These are phyloP conservation scores for Ammodytes marinus DNA, from an alignment of 2,113 vertebrate species.

Conservation along the genomic window DNA sequence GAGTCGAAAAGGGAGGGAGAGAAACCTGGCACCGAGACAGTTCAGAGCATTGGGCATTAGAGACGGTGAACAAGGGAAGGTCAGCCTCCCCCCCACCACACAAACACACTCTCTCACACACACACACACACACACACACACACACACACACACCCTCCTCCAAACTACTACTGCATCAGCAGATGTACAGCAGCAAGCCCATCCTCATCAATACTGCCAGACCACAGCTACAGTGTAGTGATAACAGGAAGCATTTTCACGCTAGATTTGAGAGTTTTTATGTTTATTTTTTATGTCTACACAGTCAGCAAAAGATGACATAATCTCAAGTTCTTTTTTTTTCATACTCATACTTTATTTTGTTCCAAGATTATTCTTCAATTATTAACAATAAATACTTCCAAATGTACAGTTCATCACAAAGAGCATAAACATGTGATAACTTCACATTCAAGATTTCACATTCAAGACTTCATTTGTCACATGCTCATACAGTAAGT, in stretches of 20 bases:
- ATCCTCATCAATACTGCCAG: slow-evolving; percentile 56
- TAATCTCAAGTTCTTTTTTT: slow-evolving; percentile 7
- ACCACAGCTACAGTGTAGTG: slow-evolving; percentile 47
- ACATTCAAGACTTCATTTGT: no score
- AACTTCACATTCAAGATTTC: no score
- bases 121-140: no score
- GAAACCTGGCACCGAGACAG: slow-evolving; percentile 72
- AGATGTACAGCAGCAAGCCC: slow-evolving; percentile 57
- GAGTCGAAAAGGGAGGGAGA: slow-evolving; percentile 54
- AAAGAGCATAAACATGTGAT: no score
- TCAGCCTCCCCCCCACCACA: slow-evolving; percentile 45
- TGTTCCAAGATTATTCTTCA: no score
- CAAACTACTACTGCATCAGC: slow-evolving; percentile 65
- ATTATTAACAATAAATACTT: no score
- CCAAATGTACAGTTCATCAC: no score
- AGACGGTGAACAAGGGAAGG: slow-evolving; percentile 75
- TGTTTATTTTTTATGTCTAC: not conserved
- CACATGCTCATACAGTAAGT: no score
- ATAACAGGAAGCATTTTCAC: slow-evolving; percentile 56
- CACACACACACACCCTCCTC: not conserved
- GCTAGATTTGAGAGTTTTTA: slow-evolving; percentile 1
- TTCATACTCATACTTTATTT: no score
- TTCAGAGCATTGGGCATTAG: slow-evolving; percentile 64
- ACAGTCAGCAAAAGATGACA: slow-evolving; percentile 42
- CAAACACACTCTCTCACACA: no score